Evolutionary conservation across 2,113 vertebrate genomes (phyloP), one percentile per base, ranked within the genome.

Genomic region (Calyptommatus sinebrachiatus): DNA sequence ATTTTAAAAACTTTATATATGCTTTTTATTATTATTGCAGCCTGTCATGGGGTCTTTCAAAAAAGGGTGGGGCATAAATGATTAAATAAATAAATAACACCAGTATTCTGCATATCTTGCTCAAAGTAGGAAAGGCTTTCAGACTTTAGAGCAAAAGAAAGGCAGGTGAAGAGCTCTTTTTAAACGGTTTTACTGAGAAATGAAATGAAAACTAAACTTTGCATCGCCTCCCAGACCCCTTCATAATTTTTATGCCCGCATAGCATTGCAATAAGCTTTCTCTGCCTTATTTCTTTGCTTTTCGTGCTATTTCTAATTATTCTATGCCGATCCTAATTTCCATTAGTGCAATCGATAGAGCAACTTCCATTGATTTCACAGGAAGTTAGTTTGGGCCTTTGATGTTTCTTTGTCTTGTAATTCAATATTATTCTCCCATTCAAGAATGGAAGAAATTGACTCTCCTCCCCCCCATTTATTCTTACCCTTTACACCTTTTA

Each of bases 311-410:
- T 87, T 81, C 72, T 88, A 9, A 2, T 87, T 81, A 81, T 79
- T 75, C 65, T 5, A 65, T 71, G 24, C 53, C 65, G n/a, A 74
- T 75, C 45, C 66, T 62, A 79, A 66, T 82, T 85, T 86, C 31
- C 84, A 83, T 83, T 82, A 78, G 69, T 75, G 24, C 35, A 83
- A 85, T 45, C 79, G 10, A 81, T 81, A 62, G 29, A 81, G 8
- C 71, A 18, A 82, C 78, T 86, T 29, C 35, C 28, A 67, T 77
- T 83, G 74, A 73, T 41, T 21, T 28, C 74, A 82, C 71, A 21
- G 78, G 83, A 60, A 75, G 60, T 84, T 85, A 81, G 81, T 28
- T 70, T 31, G 81, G 78, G 50, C 22, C 84, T 87, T 87, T 86
- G 76, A 87, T 78, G 75, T 77, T 21, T 79, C 35, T 67, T 87